Evolutionary conservation across 2,888 invertebrate genomes (phyloP).

Genomic region (Aphodius sticticus): DNA sequence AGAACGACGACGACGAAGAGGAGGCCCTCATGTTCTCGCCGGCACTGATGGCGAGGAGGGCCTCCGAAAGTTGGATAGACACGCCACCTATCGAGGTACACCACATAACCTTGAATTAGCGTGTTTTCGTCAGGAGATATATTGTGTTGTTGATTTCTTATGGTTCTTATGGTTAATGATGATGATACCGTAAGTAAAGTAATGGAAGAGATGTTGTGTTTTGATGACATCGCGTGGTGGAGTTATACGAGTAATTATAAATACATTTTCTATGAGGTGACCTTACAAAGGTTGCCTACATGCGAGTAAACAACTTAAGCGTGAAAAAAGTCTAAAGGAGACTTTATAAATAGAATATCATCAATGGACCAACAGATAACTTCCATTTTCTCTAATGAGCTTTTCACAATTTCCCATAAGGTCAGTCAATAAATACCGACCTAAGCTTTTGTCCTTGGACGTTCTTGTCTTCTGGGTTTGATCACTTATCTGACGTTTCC

Average conservation of each 20-base stretch:
- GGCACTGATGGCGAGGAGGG: constrained; percentile 84
- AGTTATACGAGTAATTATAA: not conserved
- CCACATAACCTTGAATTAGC: not conserved
- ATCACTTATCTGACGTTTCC: too few species aligned
- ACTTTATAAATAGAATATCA: too few species aligned
- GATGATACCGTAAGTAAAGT: constrained; percentile 31
- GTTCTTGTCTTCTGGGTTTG: too few species aligned
- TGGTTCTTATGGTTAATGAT: constrained; percentile 27
- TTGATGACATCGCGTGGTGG: not conserved
- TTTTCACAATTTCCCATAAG: too few species aligned
- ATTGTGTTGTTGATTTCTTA: constrained; percentile 15
- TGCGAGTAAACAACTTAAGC: not conserved
- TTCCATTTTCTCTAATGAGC: too few species aligned
- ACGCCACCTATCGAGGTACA: constrained; percentile 87
- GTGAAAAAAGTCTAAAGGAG: not conserved
- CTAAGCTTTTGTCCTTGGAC: too few species aligned
- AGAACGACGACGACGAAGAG: constrained; percentile 81
- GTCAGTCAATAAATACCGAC: too few species aligned
- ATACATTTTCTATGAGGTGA: not conserved
- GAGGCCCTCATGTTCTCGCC: constrained; percentile 88
- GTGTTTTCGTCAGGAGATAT: not conserved
- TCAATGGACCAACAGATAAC: too few species aligned
- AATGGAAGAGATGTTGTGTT: not conserved
- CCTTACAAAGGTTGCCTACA: not conserved
- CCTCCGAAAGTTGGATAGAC: constrained; percentile 90